phyloP scores from a whole-genome alignment of 2,888 invertebrate species.

The Odontocolon sp. region DNA sequence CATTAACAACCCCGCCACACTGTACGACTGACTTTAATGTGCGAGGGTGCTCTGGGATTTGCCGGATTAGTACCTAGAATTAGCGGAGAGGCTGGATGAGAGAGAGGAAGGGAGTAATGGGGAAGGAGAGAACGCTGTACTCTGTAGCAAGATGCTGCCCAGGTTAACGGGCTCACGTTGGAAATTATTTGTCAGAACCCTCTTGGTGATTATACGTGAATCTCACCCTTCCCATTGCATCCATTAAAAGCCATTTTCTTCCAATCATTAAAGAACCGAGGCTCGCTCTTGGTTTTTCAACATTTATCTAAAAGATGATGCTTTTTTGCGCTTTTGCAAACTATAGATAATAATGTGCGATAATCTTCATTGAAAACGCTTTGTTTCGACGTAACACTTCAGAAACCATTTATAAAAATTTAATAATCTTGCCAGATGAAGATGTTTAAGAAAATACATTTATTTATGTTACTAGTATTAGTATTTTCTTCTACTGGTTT shows the following conservation, averaged over 20 bases:
- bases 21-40: slow-evolving; percentile 73
- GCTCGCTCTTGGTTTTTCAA: too few species aligned
- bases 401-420: too few species aligned
- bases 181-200: slow-evolving; percentile 55
- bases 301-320: too few species aligned
- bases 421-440: too few species aligned
- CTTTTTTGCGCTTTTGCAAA: too few species aligned
- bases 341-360: too few species aligned
- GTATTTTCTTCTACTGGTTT: too few species aligned
- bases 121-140: slow-evolving; percentile 10
- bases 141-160: slow-evolving; percentile 67
- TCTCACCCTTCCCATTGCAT: slow-evolving; percentile 4
- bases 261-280: slow-evolving; percentile 1
- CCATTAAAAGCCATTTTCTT: slow-evolving; percentile 27
- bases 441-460: too few species aligned
- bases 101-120: slow-evolving; percentile 41
- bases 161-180: slow-evolving; percentile 37
- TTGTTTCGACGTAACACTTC: too few species aligned
- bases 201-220: slow-evolving; percentile 32
- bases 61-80: slow-evolving; percentile 74
- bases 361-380: too few species aligned
- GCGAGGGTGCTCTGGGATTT: slow-evolving; percentile 74
- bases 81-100: slow-evolving; percentile 66
- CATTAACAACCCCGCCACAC: slow-evolving; percentile 53
- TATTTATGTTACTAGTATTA: too few species aligned